Evolutionary conservation across 2,888 invertebrate species (phyloP), one percentile per base, ranked within the genome.

Genomic region (Oasisia sp.): DNA sequence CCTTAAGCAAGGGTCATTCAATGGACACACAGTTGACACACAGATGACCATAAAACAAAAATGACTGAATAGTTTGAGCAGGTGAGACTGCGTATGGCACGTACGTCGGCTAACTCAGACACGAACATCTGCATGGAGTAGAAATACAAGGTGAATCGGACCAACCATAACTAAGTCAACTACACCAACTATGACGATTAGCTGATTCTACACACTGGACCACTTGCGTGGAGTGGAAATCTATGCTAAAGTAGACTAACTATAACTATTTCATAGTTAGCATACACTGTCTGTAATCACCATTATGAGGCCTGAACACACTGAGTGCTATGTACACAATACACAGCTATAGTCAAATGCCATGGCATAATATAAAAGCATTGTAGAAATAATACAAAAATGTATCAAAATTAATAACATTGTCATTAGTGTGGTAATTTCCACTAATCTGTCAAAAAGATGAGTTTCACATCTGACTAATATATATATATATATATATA

Each of bases 311-410:
- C n/a, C 90, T 90, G 32, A 27, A 4, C 32, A 90, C 27, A 32
- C 27, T 32, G 27, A 27, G 5, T 32, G 32, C 90, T 7, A 90
- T 90, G 90, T 90, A 32, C 90, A 90, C 90, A 90, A 27, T 32
- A 90, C n/a, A 27, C 90, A 90, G 90, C 90, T 89, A 14, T 90
- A 90, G 90, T 90, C 90, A 90, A 90, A 90, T 90, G 90, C 32
- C 90, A 90, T 32, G 90, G 90, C 32, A 7, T 32, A 32, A 32
- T 90, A 90, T 27, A 90, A 90, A 90, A 90, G n/a, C 90, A 90
- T 90, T 90, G 90, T 90, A n/a, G 90, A 90, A 90, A 90, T 90
- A 90, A 90, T 90, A 90, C 90, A 90, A 32, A 90, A 90, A 90
- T 32, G n/a, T 90, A 27, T 89, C 90, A 89, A 89, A 89, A 89